These are phyloP conservation scores for Elymnias hypermnestra DNA, from an alignment of 1,140 invertebrate species.

Conservation along the genomic window DNA sequence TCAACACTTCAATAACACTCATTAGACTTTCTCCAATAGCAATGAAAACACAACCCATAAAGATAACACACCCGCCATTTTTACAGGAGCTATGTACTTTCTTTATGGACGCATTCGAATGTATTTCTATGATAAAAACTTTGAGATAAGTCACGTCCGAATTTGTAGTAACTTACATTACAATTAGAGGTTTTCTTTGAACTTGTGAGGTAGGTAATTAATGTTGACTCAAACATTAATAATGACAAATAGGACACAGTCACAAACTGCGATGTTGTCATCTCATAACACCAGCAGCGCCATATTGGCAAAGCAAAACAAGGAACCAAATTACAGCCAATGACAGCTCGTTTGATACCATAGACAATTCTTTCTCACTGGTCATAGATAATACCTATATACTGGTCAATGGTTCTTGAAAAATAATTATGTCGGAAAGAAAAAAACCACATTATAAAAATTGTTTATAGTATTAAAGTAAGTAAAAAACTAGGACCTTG, in stretches of 20 bases:
- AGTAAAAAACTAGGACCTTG: too few relatives aligned
- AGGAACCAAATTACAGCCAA: slow-evolving; percentile 51
- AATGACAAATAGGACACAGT: slow-evolving; percentile 67
- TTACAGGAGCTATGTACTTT: slow-evolving; percentile 70
- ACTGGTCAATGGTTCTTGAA: too few relatives aligned
- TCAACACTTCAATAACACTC: slow-evolving; percentile 25
- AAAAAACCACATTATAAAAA: too few relatives aligned
- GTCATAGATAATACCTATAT: too few relatives aligned
- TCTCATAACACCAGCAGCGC: slow-evolving; percentile 71
- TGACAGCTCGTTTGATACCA: slow-evolving; percentile 22
- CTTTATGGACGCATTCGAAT: slow-evolving; percentile 55
- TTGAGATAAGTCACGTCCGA: slow-evolving; percentile 28
- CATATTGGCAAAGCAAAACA: slow-evolving; percentile 70
- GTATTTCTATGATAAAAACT: slow-evolving; percentile 24
- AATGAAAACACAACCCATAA: slow-evolving; percentile 73
- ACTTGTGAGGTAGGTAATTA: slow-evolving; percentile 60
- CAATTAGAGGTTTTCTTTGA: slow-evolving; percentile 51
- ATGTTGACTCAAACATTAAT: slow-evolving; percentile 50
- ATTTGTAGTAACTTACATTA: slow-evolving; percentile 44
- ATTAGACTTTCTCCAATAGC: slow-evolving; percentile 49
- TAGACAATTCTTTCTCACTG: slow-evolving; percentile 11
- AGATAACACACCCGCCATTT: slow-evolving; percentile 77
- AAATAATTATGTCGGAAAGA: not conserved
- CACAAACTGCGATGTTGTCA: slow-evolving; percentile 75
- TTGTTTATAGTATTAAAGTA: too few relatives aligned